phyloP scores from a whole-genome alignment of 2,888 invertebrate genomes.

The Ichneumon xanthorius region DNA sequence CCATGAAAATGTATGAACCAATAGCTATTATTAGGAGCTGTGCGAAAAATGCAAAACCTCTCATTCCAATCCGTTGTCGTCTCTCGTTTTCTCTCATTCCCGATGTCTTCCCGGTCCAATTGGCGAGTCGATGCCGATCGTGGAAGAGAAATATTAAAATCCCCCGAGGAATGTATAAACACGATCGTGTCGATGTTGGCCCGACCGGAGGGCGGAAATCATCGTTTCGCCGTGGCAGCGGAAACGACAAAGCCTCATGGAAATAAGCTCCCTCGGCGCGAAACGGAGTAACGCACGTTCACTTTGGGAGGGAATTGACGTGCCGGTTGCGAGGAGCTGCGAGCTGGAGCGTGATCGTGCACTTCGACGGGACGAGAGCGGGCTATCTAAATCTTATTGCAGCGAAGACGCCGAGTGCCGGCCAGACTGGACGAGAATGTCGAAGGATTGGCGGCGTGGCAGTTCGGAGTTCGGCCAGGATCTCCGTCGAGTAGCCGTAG shows the following conservation, averaged over 20 bases:
- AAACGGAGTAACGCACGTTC: background rate
- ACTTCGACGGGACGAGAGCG: background rate
- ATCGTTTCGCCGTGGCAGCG: background rate
- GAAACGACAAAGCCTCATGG: background rate
- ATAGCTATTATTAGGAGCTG: conserved; percentile 83
- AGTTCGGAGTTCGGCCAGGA: conserved; percentile 29
- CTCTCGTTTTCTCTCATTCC: conserved; percentile 19
- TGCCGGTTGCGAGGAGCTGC: background rate
- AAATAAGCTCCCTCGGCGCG: background rate
- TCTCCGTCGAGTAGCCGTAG: conserved; percentile 55
- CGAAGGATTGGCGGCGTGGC: conserved; percentile 23
- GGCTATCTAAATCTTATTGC: conserved; percentile 49
- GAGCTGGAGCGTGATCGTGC: conserved; percentile 33
- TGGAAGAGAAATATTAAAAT: background rate
- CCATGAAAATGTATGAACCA: conserved; percentile 84
- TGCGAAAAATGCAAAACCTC: conserved; percentile 77
- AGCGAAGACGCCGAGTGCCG: conserved; percentile 42
- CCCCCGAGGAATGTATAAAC: background rate
- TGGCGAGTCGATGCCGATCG: background rate
- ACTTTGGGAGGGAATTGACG: background rate
- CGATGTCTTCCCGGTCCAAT: background rate
- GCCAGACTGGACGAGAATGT: conserved; percentile 39
- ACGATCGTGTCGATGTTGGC: background rate
- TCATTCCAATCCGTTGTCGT: conserved; percentile 37
- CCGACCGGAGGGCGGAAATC: background rate